Percentiles rank a stretch among this genome's conserved stretches.
Evolutionary conservation across 2,888 invertebrate genomes (phyloP).

Genomic region (Polylopha cassiicola): DNA sequence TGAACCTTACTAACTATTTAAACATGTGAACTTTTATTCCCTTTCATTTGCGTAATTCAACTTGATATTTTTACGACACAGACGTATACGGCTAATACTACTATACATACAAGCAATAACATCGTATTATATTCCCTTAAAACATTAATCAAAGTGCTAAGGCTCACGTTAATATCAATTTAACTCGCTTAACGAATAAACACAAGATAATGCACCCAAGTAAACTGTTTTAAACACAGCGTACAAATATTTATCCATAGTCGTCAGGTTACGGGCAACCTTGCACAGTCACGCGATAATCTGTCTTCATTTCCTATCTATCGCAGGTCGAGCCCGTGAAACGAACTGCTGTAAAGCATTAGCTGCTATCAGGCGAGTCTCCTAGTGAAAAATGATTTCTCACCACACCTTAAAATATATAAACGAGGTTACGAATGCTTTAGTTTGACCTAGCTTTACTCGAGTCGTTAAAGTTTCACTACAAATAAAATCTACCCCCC

Average conservation of each 20-base stretch:
- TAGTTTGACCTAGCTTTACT: background rate
- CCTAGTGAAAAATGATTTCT: constrained; percentile 72
- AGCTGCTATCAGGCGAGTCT: constrained; percentile 65
- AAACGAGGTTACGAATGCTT: constrained; percentile 18
- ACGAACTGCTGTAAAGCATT: constrained; percentile 55
- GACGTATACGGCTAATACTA: too few species aligned
- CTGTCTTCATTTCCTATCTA: constrained; percentile 77
- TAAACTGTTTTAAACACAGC: constrained; percentile 32
- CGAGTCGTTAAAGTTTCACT: too few species aligned
- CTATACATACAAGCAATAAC: too few species aligned
- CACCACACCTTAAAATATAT: constrained; percentile 57
- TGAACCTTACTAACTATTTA: constrained; percentile 5
- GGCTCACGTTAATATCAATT: too few species aligned
- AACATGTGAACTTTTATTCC: background rate
- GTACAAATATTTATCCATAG: constrained; percentile 44
- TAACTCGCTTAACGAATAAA: too few species aligned
- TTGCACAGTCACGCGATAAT: constrained; percentile 72
- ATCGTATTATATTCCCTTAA: too few species aligned
- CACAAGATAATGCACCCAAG: too few species aligned
- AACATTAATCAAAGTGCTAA: too few species aligned
- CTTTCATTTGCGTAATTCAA: too few species aligned
- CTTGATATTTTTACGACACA: too few species aligned
- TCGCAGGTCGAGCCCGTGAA: constrained; percentile 42
- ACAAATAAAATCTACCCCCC: too few species aligned
- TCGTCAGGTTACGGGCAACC: constrained; percentile 35